Evolutionary conservation across 2,888 invertebrate genomes (phyloP), one percentile per base, ranked within the genome.

Genomic region (Cerastoderma edule): DNA sequence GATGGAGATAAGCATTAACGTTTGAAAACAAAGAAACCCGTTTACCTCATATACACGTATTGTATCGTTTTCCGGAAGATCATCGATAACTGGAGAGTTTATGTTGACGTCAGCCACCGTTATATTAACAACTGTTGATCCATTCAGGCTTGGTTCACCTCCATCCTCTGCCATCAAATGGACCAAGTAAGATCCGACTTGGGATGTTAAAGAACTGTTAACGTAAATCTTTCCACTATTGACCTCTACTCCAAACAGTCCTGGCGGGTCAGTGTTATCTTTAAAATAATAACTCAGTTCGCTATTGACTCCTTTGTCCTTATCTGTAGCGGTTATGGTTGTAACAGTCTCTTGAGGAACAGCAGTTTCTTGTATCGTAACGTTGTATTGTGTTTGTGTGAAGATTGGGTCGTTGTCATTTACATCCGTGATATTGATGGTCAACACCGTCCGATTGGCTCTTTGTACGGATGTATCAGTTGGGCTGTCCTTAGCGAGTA

Each of bases 341-440:
- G 33, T 28, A 24, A 79, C 28, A 8, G 33, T 0, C 27, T 48
- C 27, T 13, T 32, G 30, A 35, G 50, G n/a, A 6, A 0, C 28
- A 10, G 28, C 66, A 8, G 63, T 63, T 46, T 79, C 79, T 19
- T n/a, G 8, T 33, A 86, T 76, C 0, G 53, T 68, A 10, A 78
- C 56, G 0, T 57, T 72, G 13, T 85, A 75, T 8, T 39, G 24
- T 10, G 30, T 0, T 4, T 72, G 8, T 6, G 83, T 78, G 93
- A 98, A 98, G 87, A 94, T 94, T 0, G 98, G 98, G 19, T 96
- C 95, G 93, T 98, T 97, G 91, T 98, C 98, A 92, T 98, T 98
- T 93, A 97, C 98, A 93, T 98, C 98, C 73, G 33, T 22, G 2
- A 88, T 67, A 0, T 44, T 67, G 0, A 88, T 76, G 1, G 56